phyloP scores from a whole-genome alignment of 2,797 vertebrate species.

The Halcyon badia region DNA sequence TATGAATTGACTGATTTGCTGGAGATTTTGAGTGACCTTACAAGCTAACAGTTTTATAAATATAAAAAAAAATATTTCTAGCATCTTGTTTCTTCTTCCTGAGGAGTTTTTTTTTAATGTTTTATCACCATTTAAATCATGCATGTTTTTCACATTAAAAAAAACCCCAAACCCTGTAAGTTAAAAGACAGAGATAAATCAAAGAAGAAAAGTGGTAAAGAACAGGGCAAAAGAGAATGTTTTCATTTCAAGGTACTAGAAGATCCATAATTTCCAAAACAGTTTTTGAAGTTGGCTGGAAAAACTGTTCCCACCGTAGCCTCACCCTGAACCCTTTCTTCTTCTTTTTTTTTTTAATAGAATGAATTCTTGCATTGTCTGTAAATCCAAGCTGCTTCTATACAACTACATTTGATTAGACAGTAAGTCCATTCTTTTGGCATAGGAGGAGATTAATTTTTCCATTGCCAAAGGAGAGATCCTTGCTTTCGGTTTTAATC shows the following conservation, averaged over 20 bases:
- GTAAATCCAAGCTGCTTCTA: neutral
- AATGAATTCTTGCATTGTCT: neutral
- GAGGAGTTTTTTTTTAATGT: neutral
- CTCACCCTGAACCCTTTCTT: accelerated
- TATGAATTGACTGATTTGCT: neutral
- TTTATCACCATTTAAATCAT: neutral
- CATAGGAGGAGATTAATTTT: neutral
- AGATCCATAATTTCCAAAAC: neutral
- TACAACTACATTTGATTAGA: neutral
- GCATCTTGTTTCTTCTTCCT: neutral
- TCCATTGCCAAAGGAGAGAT: neutral
- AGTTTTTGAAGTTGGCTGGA: neutral
- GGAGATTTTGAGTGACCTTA: neutral
- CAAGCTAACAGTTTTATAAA: neutral
- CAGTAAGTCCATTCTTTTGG: neutral
- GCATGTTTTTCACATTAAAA: neutral
- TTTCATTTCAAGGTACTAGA: neutral
- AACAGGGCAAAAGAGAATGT: neutral
- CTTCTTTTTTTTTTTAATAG: neutral
- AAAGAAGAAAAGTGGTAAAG: neutral
- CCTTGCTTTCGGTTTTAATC: conserved; percentile 37
- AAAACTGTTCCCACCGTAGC: neutral
- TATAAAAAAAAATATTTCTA: neutral
- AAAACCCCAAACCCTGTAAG: accelerated
- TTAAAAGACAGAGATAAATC: neutral